These are phyloP conservation scores for Halisarca cf. caerulea DNA, from an alignment of 37 sponge, comb jelly and placozoan genomes.

Conservation along the genomic window DNA sequence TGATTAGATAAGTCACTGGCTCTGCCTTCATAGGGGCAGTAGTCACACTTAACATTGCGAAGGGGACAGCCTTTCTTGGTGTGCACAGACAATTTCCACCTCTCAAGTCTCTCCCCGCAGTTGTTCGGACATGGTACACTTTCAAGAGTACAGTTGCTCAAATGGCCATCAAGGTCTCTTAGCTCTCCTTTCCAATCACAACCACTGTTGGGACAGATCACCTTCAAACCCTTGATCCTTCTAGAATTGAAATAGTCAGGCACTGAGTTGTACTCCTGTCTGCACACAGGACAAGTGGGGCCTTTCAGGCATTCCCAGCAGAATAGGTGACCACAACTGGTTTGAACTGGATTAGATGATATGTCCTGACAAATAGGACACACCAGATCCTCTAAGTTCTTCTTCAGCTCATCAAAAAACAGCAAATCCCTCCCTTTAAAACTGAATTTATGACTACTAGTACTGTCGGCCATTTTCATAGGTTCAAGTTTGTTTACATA, in stretches of 20 bases:
- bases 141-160: not conserved
- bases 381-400: not conserved
- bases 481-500: too few relatives aligned
- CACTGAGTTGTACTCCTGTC: not conserved
- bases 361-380: constrained; percentile 3
- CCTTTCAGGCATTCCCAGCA: not conserved
- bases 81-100: not conserved
- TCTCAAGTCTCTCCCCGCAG: not conserved
- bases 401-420: not conserved
- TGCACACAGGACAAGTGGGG: not conserved
- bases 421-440: not conserved
- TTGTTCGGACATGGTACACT: not conserved
- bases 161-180: not conserved
- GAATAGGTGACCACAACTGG: constrained; percentile 28
- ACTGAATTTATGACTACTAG: not conserved
- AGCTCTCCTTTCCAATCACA: not conserved
- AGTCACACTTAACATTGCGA: too few relatives aligned
- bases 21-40: too few relatives aligned
- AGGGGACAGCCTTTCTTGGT: not conserved
- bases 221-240: not conserved
- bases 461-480: not conserved
- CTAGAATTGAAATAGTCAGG: not conserved
- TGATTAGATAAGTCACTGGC: too few relatives aligned
- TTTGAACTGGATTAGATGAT: not conserved
- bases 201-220: constrained; percentile 3